phyloP scores from a whole-genome alignment of 2,888 invertebrate species.

The Drosophila hamatofila region DNA sequence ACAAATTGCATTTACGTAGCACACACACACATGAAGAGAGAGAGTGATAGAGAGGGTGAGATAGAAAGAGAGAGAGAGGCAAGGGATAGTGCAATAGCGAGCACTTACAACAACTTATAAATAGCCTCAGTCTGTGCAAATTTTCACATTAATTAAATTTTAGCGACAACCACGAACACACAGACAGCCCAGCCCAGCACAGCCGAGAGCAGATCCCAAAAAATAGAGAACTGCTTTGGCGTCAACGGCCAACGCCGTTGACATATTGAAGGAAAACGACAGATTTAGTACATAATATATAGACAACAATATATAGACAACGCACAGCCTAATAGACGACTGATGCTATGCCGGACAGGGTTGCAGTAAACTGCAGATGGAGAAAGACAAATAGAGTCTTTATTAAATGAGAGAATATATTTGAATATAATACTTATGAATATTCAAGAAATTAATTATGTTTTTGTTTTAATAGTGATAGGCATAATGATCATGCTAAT shows the following conservation, averaged over 20 bases:
- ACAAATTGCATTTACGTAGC: slow-evolving; percentile 62
- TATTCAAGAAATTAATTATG: background rate
- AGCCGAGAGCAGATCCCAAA: slow-evolving; percentile 36
- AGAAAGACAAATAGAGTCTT: background rate
- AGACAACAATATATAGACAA: slow-evolving; percentile 53
- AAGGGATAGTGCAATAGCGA: slow-evolving; percentile 25
- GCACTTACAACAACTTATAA: slow-evolving; percentile 81
- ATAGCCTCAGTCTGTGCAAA: slow-evolving; percentile 82
- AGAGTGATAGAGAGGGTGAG: slow-evolving; percentile 13
- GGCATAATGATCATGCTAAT: too few species aligned
- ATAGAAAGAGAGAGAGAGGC: background rate
- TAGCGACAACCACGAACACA: slow-evolving; percentile 62
- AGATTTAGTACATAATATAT: slow-evolving; percentile 81
- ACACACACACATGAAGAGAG: slow-evolving; percentile 16
- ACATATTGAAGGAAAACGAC: slow-evolving; percentile 82
- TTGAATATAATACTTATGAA: background rate
- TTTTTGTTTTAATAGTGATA: too few species aligned
- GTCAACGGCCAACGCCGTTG: slow-evolving; percentile 73
- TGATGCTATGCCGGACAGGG: slow-evolving; percentile 36
- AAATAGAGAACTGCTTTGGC: slow-evolving; percentile 40
- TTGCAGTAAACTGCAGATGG: slow-evolving; percentile 13
- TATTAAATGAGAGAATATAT: background rate
- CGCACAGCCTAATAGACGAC: slow-evolving; percentile 29
- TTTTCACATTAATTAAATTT: slow-evolving; percentile 83
- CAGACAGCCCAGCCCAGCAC: slow-evolving; percentile 12